phyloP scores from a whole-genome alignment of 2,888 invertebrate species.

The Gonocerus acuteangulatus region DNA sequence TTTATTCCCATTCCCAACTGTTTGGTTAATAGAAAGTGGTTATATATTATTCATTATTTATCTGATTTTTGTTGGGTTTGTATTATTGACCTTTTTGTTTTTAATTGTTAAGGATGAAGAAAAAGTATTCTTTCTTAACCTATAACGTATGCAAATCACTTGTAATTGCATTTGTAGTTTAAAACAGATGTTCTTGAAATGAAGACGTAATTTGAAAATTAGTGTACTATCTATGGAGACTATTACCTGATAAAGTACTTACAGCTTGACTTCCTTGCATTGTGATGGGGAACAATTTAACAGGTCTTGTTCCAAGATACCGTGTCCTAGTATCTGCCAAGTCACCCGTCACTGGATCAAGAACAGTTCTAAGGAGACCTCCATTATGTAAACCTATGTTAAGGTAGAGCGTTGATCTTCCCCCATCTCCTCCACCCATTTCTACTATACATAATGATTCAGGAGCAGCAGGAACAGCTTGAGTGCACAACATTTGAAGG shows the following conservation, averaged over 20 bases:
- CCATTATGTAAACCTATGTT: slow-evolving; percentile 98
- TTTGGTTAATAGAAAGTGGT: too few species aligned
- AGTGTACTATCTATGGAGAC: too few species aligned
- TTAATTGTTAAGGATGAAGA: too few species aligned
- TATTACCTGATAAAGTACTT: slow-evolving; percentile 42
- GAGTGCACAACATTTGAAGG: slow-evolving; percentile 89
- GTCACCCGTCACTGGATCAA: slow-evolving; percentile 93
- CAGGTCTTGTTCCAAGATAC: slow-evolving; percentile 90
- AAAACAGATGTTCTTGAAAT: too few species aligned
- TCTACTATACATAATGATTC: slow-evolving; percentile 96
- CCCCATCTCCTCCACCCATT: slow-evolving; percentile 63
- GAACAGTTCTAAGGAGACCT: slow-evolving; percentile 81
- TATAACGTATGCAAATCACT: too few species aligned
- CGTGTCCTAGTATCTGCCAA: slow-evolving; percentile 94
- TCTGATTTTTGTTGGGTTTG: too few species aligned
- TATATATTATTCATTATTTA: too few species aligned
- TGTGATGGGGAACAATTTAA: slow-evolving; percentile 88
- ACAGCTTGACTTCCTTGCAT: slow-evolving; percentile 95
- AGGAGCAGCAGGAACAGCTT: slow-evolving; percentile 89
- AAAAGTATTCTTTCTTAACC: too few species aligned
- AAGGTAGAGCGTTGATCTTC: slow-evolving; percentile 68
- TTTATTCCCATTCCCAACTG: too few species aligned
- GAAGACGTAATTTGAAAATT: too few species aligned
- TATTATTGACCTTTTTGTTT: too few species aligned
- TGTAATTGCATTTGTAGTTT: too few species aligned